Conservation (phyloP, 2,797 vertebrate species). For the Pelochelys cantorii region DNA sequence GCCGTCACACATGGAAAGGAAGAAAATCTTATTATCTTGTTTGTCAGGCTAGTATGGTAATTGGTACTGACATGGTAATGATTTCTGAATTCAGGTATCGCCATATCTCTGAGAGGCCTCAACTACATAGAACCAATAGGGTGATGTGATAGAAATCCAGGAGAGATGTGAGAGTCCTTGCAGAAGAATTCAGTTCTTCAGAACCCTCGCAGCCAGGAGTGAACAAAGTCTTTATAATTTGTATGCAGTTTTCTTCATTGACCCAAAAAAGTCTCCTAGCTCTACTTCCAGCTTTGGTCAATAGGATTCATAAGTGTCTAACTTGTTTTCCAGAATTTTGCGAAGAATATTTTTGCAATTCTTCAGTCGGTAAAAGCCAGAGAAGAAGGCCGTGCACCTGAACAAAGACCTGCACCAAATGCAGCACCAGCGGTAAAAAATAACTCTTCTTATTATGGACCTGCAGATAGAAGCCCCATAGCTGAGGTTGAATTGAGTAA, state of each 20-base stretch:
- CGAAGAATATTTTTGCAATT: conserved; percentile 99
- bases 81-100: background rate
- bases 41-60: background rate
- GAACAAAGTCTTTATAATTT: background rate
- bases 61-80: background rate
- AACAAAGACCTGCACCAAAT: conserved; percentile 94
- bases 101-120: background rate
- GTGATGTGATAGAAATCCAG: background rate
- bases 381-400: conserved; percentile 96
- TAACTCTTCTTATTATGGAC: background rate
- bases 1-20: background rate
- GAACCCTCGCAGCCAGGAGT: background rate
- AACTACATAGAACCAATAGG: background rate
- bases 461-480: background rate
- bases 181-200: background rate
- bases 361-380: conserved; percentile 98
- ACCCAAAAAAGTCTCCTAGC: background rate
- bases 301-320: conserved; percentile 31
- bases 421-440: conserved; percentile 90
- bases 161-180: background rate
- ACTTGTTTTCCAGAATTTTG: conserved; percentile 91
- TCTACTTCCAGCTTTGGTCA: background rate
- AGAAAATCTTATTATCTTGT: background rate
- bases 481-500: background rate
- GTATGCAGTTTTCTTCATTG: background rate